Evolutionary conservation across 2,797 vertebrate species (phyloP), one percentile per base, ranked within the genome.

Genomic region (Clarias platycephalus): DNA sequence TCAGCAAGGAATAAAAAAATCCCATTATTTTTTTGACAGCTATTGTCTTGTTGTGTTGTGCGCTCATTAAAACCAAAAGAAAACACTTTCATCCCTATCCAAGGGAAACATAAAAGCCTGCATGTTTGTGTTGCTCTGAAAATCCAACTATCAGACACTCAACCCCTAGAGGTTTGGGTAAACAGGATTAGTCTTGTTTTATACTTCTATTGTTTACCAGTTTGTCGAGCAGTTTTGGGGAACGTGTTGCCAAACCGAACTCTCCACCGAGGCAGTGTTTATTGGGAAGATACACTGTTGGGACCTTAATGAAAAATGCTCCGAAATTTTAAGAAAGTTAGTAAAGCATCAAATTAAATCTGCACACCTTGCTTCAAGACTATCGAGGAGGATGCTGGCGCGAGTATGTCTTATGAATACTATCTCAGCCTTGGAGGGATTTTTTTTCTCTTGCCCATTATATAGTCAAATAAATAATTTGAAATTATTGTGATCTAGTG

Each of bases 31-130:
- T 62, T 28, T 40, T 80, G 67, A 72, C 57, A 80, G 58, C 77
- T 80, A 60, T 80, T 60, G 77, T 72, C 40, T 9, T 37, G 58
- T 63, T 84, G 76, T 37, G 24, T 84, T 80, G 77, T 67, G 37
- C 24, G 40, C 78, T 85, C 78, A 81, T 85, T 85, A 85, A 81
- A 34, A 66, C 22, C 70, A 55, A 58, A 60, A 49, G 67, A 72
- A 84, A 83, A 66, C 68, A 81, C 84, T 81, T 80, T 74, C 67
- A 77, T 77, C 53, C 40, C 12, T 18, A 63, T 28, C 57, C 76
- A 81, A 81, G 49, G 22, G 77, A 81, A 81, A 74, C 77, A 81
- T 81, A 49, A 85, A 74, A 85, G 84, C 67, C 37, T 64, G 44
- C 44, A 72, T 84, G 77, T 84, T 80, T 80, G 58, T 70, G 16